phyloP scores from a whole-genome alignment of 2,888 invertebrate genomes.

The Mimachlamys varia region DNA sequence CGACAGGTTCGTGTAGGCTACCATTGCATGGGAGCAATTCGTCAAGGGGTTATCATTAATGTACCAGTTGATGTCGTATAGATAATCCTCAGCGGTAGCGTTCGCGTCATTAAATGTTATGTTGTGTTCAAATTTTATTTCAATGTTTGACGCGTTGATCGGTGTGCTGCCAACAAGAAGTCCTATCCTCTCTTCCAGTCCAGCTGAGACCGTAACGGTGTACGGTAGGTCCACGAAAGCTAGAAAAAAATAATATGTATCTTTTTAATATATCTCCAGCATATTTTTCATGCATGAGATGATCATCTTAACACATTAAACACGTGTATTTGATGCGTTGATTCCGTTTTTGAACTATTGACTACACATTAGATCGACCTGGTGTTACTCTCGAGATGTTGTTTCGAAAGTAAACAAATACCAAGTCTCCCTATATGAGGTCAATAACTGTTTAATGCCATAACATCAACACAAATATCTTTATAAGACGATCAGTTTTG shows the following conservation, averaged over 20 bases:
- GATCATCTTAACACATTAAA: too few relatives aligned
- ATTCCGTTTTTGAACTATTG: too few relatives aligned
- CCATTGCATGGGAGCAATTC: background rate
- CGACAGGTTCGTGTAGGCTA: background rate
- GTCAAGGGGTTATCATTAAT: background rate
- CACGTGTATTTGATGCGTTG: too few relatives aligned
- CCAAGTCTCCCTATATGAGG: too few relatives aligned
- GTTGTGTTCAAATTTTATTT: constrained; percentile 19
- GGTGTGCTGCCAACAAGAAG: background rate
- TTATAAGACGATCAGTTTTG: too few relatives aligned
- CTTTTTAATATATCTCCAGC: too few relatives aligned
- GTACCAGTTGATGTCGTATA: constrained; percentile 2
- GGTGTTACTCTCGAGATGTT: too few relatives aligned
- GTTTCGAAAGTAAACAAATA: too few relatives aligned
- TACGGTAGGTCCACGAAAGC: background rate
- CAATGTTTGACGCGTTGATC: background rate
- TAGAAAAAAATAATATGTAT: background rate
- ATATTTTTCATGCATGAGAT: too few relatives aligned
- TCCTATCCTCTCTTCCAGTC: background rate
- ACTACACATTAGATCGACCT: too few relatives aligned
- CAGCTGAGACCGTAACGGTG: background rate
- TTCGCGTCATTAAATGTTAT: background rate
- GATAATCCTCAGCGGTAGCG: background rate
- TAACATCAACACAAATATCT: too few relatives aligned
- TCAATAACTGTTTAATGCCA: too few relatives aligned